phyloP scores from a whole-genome alignment of 37 sponge, comb jelly and placozoan genomes.

The Aphrocallistes beatrix region DNA sequence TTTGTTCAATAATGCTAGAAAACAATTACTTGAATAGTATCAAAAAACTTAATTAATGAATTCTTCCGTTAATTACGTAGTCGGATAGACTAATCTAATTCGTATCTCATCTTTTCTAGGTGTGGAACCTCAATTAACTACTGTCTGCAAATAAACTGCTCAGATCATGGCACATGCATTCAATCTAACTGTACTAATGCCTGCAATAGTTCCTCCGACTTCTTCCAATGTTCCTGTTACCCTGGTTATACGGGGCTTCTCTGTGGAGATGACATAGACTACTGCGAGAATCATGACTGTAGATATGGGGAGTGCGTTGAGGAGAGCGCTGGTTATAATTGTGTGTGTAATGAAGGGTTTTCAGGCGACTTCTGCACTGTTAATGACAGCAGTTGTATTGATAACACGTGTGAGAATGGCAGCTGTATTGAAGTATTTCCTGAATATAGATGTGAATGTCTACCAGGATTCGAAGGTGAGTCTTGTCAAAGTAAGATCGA shows the following conservation, averaged over 20 bases:
- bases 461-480: not conserved
- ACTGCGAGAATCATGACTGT: not conserved
- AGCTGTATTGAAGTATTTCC: not conserved
- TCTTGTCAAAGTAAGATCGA: not conserved
- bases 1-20: no score
- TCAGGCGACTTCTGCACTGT: not conserved
- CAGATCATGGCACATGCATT: not conserved
- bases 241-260: not conserved
- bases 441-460: not conserved
- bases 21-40: no score
- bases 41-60: no score
- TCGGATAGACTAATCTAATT: not conserved
- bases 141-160: not conserved
- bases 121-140: not conserved
- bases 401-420: constrained; percentile 30
- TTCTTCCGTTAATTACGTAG: not conserved
- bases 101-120: no score
- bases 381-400: constrained; percentile 6
- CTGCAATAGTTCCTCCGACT: not conserved
- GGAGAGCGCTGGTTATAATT: not conserved
- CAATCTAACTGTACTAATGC: not conserved
- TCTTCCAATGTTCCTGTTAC: not conserved
- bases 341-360: not conserved
- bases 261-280: not conserved
- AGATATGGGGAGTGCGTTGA: not conserved